phyloP scores from a whole-genome alignment of 1,140 invertebrate genomes.

The Pachypsylla venusta region DNA sequence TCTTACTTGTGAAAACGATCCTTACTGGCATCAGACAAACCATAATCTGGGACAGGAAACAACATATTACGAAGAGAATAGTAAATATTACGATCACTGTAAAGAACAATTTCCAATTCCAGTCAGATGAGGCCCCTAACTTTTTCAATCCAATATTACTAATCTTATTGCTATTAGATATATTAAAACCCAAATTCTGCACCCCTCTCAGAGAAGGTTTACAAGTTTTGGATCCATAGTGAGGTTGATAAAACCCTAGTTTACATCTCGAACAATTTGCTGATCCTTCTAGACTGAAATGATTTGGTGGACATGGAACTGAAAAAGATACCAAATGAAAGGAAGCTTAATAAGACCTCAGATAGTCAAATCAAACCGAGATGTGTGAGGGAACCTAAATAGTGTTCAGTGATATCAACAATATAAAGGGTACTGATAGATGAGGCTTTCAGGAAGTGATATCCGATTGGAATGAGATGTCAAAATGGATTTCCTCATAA shows the following conservation, averaged over 20 bases:
- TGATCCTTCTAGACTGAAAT: slow-evolving; percentile 1
- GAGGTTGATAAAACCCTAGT: neutral
- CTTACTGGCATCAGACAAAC: neutral
- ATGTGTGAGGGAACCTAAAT: too few species aligned
- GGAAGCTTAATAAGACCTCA: too few species aligned
- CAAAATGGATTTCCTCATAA: too few species aligned
- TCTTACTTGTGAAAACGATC: neutral
- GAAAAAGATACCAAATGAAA: neutral
- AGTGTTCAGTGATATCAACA: too few species aligned
- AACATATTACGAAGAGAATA: neutral
- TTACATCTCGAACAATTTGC: neutral
- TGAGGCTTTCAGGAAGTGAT: too few species aligned
- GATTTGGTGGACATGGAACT: neutral
- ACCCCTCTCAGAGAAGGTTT: neutral
- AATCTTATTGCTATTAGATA: too few species aligned
- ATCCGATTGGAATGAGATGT: too few species aligned
- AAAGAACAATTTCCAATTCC: neutral
- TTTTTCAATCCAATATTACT: too few species aligned
- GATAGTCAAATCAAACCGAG: too few species aligned
- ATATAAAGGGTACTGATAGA: too few species aligned
- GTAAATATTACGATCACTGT: neutral
- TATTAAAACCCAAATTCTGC: too few species aligned
- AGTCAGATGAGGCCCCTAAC: neutral
- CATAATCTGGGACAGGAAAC: neutral
- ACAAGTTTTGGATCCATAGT: slow-evolving; percentile 4